Evolutionary conservation across 1,140 invertebrate species (phyloP).

Genomic region (Triops cancriformis): DNA sequence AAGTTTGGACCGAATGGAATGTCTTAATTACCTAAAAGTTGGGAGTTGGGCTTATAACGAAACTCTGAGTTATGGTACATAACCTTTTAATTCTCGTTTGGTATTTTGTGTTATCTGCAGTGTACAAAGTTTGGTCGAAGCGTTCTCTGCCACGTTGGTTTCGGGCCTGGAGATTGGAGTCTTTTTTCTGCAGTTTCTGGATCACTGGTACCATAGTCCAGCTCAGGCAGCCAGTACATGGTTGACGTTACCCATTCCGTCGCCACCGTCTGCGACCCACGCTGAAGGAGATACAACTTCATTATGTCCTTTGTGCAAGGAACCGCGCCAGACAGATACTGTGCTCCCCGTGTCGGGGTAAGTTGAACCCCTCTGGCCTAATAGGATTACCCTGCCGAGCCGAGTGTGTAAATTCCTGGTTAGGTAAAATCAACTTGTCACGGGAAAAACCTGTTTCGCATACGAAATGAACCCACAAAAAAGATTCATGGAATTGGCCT

Average conservation of each 20-base stretch:
- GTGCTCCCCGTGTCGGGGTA: neutral
- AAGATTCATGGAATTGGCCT: no score
- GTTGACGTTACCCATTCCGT: neutral
- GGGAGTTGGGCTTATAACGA: no score
- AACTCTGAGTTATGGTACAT: no score
- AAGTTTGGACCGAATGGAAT: no score
- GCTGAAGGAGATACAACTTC: neutral
- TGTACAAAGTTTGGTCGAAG: neutral
- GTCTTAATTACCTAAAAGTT: no score
- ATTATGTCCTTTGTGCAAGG: slow-evolving; percentile 1
- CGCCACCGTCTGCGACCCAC: neutral
- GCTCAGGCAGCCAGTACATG: neutral
- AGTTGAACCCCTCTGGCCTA: neutral
- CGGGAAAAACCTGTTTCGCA: no score
- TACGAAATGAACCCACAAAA: no score
- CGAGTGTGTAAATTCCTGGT: no score
- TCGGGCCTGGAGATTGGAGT: neutral
- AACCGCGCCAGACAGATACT: neutral
- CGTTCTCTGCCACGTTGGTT: neutral
- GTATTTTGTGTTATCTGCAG: neutral
- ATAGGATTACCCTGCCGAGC: no score
- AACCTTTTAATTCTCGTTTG: neutral
- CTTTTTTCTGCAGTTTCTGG: neutral
- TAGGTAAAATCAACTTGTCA: no score
- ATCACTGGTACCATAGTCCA: neutral